phyloP scores from a whole-genome alignment of 2,797 vertebrate genomes.

The Hyperoplus lanceolatus region DNA sequence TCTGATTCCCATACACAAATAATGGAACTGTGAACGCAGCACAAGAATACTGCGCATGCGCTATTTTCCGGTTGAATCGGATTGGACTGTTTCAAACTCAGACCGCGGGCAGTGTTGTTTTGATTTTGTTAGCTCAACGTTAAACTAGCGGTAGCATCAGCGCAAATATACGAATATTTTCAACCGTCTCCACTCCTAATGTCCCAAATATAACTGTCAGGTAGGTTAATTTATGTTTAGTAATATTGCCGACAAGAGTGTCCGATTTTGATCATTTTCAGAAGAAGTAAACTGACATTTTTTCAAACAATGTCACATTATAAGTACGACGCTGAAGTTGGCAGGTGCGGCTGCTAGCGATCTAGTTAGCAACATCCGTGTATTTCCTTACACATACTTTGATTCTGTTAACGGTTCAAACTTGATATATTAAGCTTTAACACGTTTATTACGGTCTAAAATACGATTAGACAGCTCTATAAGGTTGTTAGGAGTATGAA shows the following conservation, averaged over 20 bases:
- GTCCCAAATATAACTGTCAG: background rate
- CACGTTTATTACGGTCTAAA: no score
- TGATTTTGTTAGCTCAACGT: slow-evolving; percentile 15
- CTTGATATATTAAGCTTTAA: background rate
- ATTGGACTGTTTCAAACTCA: slow-evolving; percentile 78
- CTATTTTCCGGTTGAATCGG: background rate
- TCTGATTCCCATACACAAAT: background rate
- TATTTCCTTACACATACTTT: background rate
- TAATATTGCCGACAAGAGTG: rapidly evolving
- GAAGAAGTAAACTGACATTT: background rate
- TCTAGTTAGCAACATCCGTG: background rate
- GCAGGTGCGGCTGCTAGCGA: slow-evolving; percentile 26
- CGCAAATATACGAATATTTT: background rate
- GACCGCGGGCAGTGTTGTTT: slow-evolving; percentile 59
- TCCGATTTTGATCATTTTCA: rapidly evolving
- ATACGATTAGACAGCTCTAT: no score
- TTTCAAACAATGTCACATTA: background rate
- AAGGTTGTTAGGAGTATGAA: no score
- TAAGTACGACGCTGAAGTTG: background rate
- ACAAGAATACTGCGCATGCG: background rate
- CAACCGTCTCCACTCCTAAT: background rate
- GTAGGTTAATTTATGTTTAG: slow-evolving; percentile 22
- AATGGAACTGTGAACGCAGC: background rate
- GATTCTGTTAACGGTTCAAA: background rate
- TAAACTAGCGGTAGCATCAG: background rate